Evolutionary conservation across 2,888 invertebrate genomes (phyloP).

Genomic region (Euclidia mi): DNA sequence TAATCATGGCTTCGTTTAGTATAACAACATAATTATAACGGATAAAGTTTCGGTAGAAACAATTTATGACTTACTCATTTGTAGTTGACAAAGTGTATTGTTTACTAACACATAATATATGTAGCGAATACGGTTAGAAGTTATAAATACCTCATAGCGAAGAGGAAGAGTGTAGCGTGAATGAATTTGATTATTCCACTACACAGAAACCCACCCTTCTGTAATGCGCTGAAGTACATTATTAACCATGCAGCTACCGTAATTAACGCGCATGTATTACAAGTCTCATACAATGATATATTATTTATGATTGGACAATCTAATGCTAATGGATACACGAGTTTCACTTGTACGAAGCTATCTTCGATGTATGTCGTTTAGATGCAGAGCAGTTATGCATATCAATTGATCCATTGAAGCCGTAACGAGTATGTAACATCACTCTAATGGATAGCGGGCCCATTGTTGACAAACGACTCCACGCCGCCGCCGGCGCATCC

Average conservation of each 20-base stretch:
- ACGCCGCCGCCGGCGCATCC: conserved; percentile 25
- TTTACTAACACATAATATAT: conserved; percentile 36
- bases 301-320: conserved; percentile 12
- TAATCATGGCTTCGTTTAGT: conserved; percentile 5
- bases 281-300: conserved; percentile 1
- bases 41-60: conserved; percentile 33
- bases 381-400: conserved; percentile 63
- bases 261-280: conserved; percentile 18
- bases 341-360: conserved; percentile 27
- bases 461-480: conserved; percentile 55
- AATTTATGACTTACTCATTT: conserved; percentile 9
- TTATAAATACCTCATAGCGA: conserved; percentile 39
- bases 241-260: conserved; percentile 36
- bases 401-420: conserved; percentile 75
- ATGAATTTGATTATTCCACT: conserved; percentile 68
- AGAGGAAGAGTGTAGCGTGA: conserved; percentile 54
- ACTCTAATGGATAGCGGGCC: conserved; percentile 49
- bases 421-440: conserved; percentile 67
- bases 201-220: conserved; percentile 51
- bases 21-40: conserved; percentile 2
- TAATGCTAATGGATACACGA: conserved; percentile 8
- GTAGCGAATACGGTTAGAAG: conserved; percentile 30
- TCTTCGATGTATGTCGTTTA: conserved; percentile 54
- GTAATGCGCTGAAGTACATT: conserved; percentile 53
- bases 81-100: conserved; percentile 13